Base-by-base conservation (phyloP, 92 coral and sea anemone genomes). In the Phenganax subtilis region DNA sequence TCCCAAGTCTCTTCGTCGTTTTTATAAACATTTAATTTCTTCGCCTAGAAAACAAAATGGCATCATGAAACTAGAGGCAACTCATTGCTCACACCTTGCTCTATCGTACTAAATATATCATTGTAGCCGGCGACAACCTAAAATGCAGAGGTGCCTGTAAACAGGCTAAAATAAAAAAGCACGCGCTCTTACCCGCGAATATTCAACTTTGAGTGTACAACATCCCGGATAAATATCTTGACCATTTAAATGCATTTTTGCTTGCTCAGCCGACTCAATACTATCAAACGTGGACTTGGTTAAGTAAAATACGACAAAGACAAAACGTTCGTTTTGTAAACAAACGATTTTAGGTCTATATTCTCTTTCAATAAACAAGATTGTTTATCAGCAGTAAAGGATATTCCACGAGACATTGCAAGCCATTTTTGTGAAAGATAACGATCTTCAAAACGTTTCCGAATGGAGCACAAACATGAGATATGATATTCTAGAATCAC, bases 1-100 rank as follows among this genome's bases (percentile, higher is more conserved):
- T 93, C 98, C 98, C 98, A 93, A 12, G 98, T 93, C 81, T 93
- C 98, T 28, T 93, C 98, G 69, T 93, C 98, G 66, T 93, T 93
- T 57, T 93, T 93, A 73, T 91, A 93, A 57, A 93, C 98, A 76
- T 93, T 93, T 72, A 93, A 84, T 78, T 93, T 93, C 79, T 93
- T 93, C 3, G 98, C 98, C 90, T 93, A 57, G 12, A 75, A 47
- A 76, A 84, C 30, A 75, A 56, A 62, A 47, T 47, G 58, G 55
- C 52, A 12, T 37, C 47, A 55, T 71, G 31, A 82, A 28, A 28
- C 58, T 28, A 37, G 3, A 37, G 47, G 47, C 47, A 37, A 37
- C 47, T 1, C 47, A 2, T 37, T 37, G 47, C 47, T 1, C 47
- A 37, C 47, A 37, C 47, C 47, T 37, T 37, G 47, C 47, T 1